These are phyloP conservation scores for Phrynocephalus forsythii DNA, from an alignment of 2,797 vertebrate genomes.

Conservation along the genomic window DNA sequence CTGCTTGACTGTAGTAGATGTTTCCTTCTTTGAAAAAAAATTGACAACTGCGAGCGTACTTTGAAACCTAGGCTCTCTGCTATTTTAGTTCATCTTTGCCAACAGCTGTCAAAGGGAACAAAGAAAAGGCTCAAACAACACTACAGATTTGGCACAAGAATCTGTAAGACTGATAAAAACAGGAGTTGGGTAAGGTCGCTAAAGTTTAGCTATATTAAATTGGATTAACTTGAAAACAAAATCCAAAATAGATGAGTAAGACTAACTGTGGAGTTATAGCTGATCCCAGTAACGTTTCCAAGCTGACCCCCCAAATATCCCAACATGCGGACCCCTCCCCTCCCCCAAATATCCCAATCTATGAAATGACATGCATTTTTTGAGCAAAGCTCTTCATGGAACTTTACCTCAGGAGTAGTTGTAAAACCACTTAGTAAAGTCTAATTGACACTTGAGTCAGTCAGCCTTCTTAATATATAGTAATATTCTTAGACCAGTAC, in stretches of 20 bases:
- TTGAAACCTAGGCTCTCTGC: conserved; percentile 55
- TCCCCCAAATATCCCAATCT: background rate
- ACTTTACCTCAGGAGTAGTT: background rate
- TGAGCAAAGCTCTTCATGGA: background rate
- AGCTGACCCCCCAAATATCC: no score
- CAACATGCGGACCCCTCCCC: no score
- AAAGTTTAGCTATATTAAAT: background rate
- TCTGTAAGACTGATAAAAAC: background rate
- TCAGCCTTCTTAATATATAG: background rate
- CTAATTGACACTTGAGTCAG: background rate
- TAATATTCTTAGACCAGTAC: background rate
- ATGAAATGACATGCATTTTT: background rate
- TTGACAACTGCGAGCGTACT: conserved; percentile 47
- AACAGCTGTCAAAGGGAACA: conserved; percentile 26
- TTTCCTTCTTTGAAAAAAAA: conserved; percentile 34
- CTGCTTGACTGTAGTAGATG: conserved; percentile 51
- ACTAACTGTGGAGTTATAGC: no score
- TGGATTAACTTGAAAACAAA: background rate
- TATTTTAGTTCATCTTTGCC: conserved; percentile 35
- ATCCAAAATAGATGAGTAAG: no score
- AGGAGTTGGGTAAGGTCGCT: background rate
- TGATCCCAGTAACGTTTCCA: no score
- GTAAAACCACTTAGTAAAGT: background rate
- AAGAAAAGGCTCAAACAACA: background rate
- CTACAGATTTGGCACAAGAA: background rate